A percentile compares a stretch with the other conserved stretches of the same genome.
Conservation (phyloP, 2,113 vertebrate genomes). For the Xenopus borealis region DNA sequence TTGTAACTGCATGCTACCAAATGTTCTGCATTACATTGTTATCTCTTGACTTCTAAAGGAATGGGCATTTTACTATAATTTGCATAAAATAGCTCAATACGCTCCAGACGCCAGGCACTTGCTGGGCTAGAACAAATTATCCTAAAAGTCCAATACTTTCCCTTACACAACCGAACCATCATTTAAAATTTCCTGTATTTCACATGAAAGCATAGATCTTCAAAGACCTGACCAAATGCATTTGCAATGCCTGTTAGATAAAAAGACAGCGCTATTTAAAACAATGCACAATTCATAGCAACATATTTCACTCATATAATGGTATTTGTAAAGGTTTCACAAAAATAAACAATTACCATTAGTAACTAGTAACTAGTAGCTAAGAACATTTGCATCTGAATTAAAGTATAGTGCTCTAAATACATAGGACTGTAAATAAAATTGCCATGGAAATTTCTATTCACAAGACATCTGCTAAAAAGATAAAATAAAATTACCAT, state of each 20-base stretch:
- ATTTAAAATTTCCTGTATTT: constrained; percentile 9
- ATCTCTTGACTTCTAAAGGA: constrained; percentile 35
- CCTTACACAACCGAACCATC: background rate
- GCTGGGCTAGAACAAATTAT: constrained; percentile 25
- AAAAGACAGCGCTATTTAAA: background rate
- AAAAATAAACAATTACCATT: too few relatives aligned
- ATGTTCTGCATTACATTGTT: constrained; percentile 41
- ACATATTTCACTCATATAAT: too few relatives aligned
- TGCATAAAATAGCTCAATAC: constrained; percentile 34
- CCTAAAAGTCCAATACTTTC: constrained; percentile 13
- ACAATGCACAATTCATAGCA: background rate
- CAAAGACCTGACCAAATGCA: constrained; percentile 6
- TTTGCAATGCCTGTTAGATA: background rate
- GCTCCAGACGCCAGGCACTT: constrained; percentile 20
- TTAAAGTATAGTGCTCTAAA: too few relatives aligned
- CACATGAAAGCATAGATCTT: constrained; percentile 18
- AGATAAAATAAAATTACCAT: too few relatives aligned
- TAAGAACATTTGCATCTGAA: too few relatives aligned
- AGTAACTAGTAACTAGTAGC: too few relatives aligned
- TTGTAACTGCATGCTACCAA: constrained; percentile 43
- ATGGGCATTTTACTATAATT: constrained; percentile 40
- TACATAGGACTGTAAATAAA: too few relatives aligned
- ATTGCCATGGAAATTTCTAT: too few relatives aligned
- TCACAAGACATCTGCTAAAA: too few relatives aligned
- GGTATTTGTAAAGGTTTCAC: too few relatives aligned